Evolutionary conservation across 2,888 invertebrate species (phyloP).

Genomic region (Stegophylla sp.): DNA sequence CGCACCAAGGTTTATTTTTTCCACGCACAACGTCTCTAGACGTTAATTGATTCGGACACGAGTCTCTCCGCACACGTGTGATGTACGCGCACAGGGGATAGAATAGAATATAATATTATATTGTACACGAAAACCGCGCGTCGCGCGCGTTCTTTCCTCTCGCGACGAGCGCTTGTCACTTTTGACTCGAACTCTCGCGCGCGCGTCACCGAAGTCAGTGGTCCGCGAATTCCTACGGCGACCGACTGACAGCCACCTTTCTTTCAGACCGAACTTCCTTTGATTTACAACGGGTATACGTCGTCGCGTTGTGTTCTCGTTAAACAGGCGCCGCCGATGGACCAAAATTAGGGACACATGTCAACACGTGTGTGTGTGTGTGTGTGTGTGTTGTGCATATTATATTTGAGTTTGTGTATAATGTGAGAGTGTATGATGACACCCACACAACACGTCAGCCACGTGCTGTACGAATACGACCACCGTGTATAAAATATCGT

Average conservation of each 20-base stretch:
- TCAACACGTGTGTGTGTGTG: conserved; percentile 25
- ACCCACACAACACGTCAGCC: conserved; percentile 19
- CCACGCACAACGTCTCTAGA: conserved; percentile 18
- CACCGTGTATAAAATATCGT: background rate
- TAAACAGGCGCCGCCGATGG: conserved; percentile 44
- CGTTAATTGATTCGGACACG: conserved; percentile 49
- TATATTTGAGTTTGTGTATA: background rate
- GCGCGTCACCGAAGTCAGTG: conserved; percentile 46
- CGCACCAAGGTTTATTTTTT: conserved; percentile 15
- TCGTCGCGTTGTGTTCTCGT: background rate
- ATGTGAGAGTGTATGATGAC: background rate
- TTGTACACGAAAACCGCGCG: background rate
- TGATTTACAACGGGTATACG: conserved; percentile 50
- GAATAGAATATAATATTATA: too few species aligned
- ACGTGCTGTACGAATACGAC: conserved; percentile 16
- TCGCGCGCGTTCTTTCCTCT: background rate
- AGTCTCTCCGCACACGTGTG: conserved; percentile 6
- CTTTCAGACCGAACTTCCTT: conserved; percentile 36
- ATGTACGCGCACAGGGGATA: background rate
- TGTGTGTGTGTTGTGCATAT: background rate
- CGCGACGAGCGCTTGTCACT: conserved; percentile 3
- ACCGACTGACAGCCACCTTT: conserved; percentile 22
- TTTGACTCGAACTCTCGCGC: conserved; percentile 20
- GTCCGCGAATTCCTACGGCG: conserved; percentile 44
- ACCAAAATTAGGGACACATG: conserved; percentile 55